Evolutionary conservation across 2,888 invertebrate genomes (phyloP), one percentile per base, ranked within the genome.

Genomic region (Cheilosia variabilis): DNA sequence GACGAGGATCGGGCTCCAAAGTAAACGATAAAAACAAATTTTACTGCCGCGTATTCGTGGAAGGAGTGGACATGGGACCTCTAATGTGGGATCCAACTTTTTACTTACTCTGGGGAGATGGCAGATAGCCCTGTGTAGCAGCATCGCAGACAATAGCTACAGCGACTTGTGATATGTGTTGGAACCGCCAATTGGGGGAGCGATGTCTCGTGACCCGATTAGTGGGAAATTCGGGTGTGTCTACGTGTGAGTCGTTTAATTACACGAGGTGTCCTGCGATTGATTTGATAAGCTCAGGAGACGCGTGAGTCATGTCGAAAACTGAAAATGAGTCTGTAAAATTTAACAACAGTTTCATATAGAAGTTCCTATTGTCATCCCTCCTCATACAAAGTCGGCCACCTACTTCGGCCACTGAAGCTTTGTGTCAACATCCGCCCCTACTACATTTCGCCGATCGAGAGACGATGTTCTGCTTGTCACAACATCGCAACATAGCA

Each of bases 61-160:
- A 62, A 65, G 72, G 34, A 53, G 77, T 79, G 66, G 47, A 60
- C 27, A 17, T 19, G n/a, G 22, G 34, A 22, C 45, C 45, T 65
- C 82, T 82, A 72, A 77, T 78, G 73, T 63, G 50, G 53, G 57
- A 60, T 52, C 63, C 17, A 27, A 69, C 17, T 45, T 55, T 79
- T 84, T 80, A 84, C 75, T 75, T 58, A 69, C 79, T 73, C 65
- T 63, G 50, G 34, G 34, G 34, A 79, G 84, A 84, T 84, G 69
- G 41, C 60, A 45, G 79, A 79, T 79, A 75, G 68, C 50, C 41
- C 27, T 57, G 22, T 24, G 52, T 15, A 24, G 66, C 24, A 47
- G 69, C 34, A 69, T 58, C 58, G 71, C 58, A 37, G 60, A 41
- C 53, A 77, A 58, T 53, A 58, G 66, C 53, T 53, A 52, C 43